phyloP scores from a whole-genome alignment of 1,140 invertebrate species.

The Drosophila dunni region DNA sequence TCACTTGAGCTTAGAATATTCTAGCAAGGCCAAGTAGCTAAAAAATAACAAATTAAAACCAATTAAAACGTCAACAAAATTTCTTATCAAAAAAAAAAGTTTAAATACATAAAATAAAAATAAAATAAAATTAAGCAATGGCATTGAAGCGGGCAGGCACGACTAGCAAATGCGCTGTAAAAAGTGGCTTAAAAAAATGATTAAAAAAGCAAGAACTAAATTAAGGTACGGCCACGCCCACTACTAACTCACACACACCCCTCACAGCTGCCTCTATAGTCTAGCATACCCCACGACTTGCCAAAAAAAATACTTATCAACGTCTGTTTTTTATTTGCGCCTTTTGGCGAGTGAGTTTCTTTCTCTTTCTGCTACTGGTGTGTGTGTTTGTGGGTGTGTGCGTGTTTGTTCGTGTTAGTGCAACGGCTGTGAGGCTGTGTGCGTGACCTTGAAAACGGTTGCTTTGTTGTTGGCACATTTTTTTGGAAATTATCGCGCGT shows the following conservation, averaged over 20 bases:
- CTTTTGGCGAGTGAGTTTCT: slow-evolving; percentile 29
- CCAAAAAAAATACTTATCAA: slow-evolving; percentile 55
- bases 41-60: not conserved
- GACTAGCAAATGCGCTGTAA: not conserved
- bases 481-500: slow-evolving; percentile 78
- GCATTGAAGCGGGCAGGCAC: not conserved
- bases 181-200: no score
- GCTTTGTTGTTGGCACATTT: slow-evolving; percentile 77
- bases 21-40: not conserved
- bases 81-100: slow-evolving; percentile 31
- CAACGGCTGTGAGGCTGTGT: slow-evolving; percentile 53
- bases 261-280: slow-evolving; percentile 2
- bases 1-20: slow-evolving; percentile 4
- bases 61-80: slow-evolving; percentile 18
- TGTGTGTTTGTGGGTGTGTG: slow-evolving; percentile 6
- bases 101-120: slow-evolving; percentile 17
- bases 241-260: not conserved
- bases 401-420: slow-evolving; percentile 23
- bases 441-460: slow-evolving; percentile 80
- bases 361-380: slow-evolving; percentile 27
- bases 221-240: no score
- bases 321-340: slow-evolving; percentile 58
- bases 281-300: slow-evolving; percentile 29
- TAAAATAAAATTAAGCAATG: slow-evolving; percentile 3
- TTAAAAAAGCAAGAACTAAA: not conserved